Conservation (phyloP, 2,888 invertebrate species). For the Lycia hirtaria region DNA sequence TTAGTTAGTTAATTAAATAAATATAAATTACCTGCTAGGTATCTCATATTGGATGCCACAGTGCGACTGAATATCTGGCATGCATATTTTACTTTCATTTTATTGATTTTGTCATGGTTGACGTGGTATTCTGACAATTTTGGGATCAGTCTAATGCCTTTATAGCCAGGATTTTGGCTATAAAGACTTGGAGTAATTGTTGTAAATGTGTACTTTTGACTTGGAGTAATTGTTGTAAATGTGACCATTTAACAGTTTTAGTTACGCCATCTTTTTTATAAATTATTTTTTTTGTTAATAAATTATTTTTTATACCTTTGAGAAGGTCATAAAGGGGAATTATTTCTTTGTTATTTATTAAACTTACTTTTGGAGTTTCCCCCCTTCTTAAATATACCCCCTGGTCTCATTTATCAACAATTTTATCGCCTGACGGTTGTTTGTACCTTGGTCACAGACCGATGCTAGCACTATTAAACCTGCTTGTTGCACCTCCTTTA, state of each 20-base stretch:
- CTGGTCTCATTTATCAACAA: conserved; percentile 39
- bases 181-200: conserved; percentile 24
- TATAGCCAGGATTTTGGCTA: conserved; percentile 42
- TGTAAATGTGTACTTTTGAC: conserved; percentile 46
- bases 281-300: conserved; percentile 40
- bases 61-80: conserved; percentile 46
- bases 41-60: conserved; percentile 45
- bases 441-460: conserved; percentile 46
- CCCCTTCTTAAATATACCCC: conserved; percentile 26
- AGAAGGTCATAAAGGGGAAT: conserved; percentile 43
- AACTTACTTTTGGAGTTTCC: conserved; percentile 28
- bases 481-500: conserved; percentile 35
- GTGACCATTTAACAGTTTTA: conserved; percentile 46
- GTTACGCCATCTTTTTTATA: conserved; percentile 15
- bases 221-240: conserved; percentile 32
- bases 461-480: conserved; percentile 44
- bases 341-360: conserved; percentile 37
- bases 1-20: not conserved
- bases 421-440: conserved; percentile 40
- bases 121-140: conserved; percentile 45
- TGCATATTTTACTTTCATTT: conserved; percentile 47
- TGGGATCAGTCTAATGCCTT: conserved; percentile 39
- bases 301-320: conserved; percentile 44
- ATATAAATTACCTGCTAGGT: conserved; percentile 49
- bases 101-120: conserved; percentile 36